A percentile compares a stretch with the other conserved stretches of the same genome.
Evolutionary conservation across 2,113 vertebrate genomes (phyloP).

Genomic region (Poeciliopsis prolifica): DNA sequence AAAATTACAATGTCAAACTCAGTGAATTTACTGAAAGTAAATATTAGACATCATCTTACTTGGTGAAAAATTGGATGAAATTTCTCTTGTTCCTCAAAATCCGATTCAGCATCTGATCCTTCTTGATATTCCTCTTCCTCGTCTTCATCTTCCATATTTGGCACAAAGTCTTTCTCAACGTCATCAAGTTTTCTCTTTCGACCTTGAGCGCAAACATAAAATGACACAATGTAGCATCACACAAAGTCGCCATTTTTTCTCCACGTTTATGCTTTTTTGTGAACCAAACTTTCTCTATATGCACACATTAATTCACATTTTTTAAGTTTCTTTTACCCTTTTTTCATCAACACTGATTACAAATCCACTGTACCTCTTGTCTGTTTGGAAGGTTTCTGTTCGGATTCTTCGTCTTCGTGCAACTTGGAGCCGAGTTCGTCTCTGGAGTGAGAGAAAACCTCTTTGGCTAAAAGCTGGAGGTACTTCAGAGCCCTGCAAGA

Average conservation of each 20-base stretch:
- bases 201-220: constrained; percentile 28
- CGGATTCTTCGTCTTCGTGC: background rate
- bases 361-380: constrained; percentile 35
- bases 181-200: constrained; percentile 67
- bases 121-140: constrained; percentile 64
- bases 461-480: constrained; percentile 87
- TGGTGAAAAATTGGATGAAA: background rate
- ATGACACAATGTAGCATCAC: background rate
- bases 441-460: constrained; percentile 65
- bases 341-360: background rate
- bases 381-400: constrained; percentile 8
- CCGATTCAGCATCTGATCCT: constrained; percentile 15
- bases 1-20: too few relatives aligned
- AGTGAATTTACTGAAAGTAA: background rate
- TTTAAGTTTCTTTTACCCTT: background rate
- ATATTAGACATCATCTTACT: constrained; percentile 18
- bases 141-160: constrained; percentile 71
- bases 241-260: background rate
- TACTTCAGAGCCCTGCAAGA: constrained; percentile 88
- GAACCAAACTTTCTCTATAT: background rate
- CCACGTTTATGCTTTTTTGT: background rate
- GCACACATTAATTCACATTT: background rate
- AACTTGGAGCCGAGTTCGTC: constrained; percentile 21
- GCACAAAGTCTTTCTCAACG: constrained; percentile 84
- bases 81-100: background rate